Evolutionary conservation across 2,888 invertebrate genomes (phyloP).

Genomic region (Pemphredon lugubris): DNA sequence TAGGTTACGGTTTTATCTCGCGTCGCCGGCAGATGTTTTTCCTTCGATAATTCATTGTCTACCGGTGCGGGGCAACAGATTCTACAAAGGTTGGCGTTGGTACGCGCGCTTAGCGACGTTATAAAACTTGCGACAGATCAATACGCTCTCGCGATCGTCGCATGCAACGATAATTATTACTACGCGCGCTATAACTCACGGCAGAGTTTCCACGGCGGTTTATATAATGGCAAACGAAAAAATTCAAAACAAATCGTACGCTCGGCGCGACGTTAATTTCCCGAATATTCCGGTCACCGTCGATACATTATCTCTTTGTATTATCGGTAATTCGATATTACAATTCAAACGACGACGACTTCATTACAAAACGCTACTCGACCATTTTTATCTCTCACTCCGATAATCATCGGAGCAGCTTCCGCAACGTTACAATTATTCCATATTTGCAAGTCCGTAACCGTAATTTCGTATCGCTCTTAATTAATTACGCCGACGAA

Average conservation of each 20-base stretch:
- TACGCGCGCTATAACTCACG: constrained; percentile 48
- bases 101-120: constrained; percentile 10
- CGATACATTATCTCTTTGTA: background rate
- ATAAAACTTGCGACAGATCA: constrained; percentile 49
- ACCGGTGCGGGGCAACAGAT: constrained; percentile 42
- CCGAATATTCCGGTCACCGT: constrained; percentile 13
- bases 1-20: too few relatives aligned
- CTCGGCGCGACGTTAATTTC: background rate
- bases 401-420: too few relatives aligned
- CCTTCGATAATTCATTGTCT: constrained; percentile 46
- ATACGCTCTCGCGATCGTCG: constrained; percentile 49
- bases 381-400: too few relatives aligned
- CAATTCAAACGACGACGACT: too few relatives aligned
- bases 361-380: too few relatives aligned
- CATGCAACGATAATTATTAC: constrained; percentile 52
- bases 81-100: constrained; percentile 40
- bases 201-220: constrained; percentile 19
- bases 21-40: constrained; percentile 31
- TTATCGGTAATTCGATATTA: too few relatives aligned
- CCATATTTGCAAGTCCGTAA: too few relatives aligned
- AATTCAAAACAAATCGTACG: constrained; percentile 30
- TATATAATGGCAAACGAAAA: background rate
- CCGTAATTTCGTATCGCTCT: too few relatives aligned
- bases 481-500: too few relatives aligned
- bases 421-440: too few relatives aligned